These are phyloP conservation scores for Dione juno DNA, from an alignment of 2,888 invertebrate species.

Conservation along the genomic window DNA sequence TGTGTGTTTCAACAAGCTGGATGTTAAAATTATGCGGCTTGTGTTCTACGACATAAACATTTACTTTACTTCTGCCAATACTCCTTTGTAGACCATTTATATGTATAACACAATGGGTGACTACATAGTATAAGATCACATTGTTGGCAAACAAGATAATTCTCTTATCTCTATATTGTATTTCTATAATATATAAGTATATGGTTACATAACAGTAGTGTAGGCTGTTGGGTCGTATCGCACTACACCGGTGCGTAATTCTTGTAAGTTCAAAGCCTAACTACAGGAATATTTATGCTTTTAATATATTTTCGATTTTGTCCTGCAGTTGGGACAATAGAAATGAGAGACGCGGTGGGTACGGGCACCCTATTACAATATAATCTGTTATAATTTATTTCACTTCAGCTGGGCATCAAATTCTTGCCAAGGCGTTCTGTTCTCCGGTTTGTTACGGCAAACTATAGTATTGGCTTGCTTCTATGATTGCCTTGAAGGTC, in stretches of 20 bases:
- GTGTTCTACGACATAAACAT: slow-evolving; percentile 56
- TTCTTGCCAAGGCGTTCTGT: no score
- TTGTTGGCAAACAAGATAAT: slow-evolving; percentile 8
- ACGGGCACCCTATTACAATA: no score
- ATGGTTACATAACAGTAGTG: background rate
- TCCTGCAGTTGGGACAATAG: no score
- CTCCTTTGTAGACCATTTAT: background rate
- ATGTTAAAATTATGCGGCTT: slow-evolving; percentile 69
- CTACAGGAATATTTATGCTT: background rate
- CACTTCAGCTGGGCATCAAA: no score
- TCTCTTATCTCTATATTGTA: slow-evolving; percentile 12
- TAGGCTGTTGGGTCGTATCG: background rate
- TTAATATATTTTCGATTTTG: background rate
- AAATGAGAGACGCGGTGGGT: no score
- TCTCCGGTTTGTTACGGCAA: no score
- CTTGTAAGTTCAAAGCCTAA: background rate
- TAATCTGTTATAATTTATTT: no score
- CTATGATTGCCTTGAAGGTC: no score
- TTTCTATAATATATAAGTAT: background rate
- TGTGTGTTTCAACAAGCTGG: slow-evolving; percentile 44
- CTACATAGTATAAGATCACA: background rate
- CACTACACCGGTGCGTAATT: background rate
- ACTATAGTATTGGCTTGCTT: no score
- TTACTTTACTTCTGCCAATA: slow-evolving; percentile 45
- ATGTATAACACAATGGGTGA: slow-evolving; percentile 10